These are phyloP conservation scores for Grallaria varia DNA, from an alignment of 2,113 vertebrate species.

Conservation along the genomic window DNA sequence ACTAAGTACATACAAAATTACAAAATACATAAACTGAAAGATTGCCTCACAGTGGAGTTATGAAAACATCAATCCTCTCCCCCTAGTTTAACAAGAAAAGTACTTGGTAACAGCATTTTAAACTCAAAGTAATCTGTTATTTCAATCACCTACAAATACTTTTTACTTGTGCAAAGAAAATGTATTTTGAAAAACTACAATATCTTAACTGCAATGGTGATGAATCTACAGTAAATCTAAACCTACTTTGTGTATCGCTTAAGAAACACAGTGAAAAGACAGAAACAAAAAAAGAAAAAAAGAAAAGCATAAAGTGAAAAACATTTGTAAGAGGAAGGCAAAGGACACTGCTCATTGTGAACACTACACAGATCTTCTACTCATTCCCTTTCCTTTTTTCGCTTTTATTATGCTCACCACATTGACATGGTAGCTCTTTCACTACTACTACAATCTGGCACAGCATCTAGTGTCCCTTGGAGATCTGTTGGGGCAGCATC, in stretches of 20 bases:
- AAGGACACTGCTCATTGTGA: neutral
- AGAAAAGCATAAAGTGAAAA: neutral
- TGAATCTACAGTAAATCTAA: neutral
- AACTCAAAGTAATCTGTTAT: neutral
- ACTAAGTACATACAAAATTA: neutral
- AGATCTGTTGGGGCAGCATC: neutral
- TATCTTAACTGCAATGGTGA: neutral
- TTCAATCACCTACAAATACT: neutral
- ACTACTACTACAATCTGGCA: neutral
- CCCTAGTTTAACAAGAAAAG: neutral
- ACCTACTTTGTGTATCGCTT: neutral
- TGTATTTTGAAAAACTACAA: neutral
- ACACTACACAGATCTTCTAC: neutral
- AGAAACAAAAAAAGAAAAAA: neutral
- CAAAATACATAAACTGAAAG: neutral
- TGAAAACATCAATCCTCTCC: neutral
- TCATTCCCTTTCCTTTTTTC: neutral
- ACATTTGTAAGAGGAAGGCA: neutral
- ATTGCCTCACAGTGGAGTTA: neutral
- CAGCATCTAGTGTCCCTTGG: neutral
- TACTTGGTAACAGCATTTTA: neutral
- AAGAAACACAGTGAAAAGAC: neutral
- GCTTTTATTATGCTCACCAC: neutral
- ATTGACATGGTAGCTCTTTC: neutral
- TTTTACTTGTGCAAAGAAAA: neutral